Evolutionary conservation across 2,888 invertebrate genomes (phyloP).

Genomic region (Brachyopa scutellaris): DNA sequence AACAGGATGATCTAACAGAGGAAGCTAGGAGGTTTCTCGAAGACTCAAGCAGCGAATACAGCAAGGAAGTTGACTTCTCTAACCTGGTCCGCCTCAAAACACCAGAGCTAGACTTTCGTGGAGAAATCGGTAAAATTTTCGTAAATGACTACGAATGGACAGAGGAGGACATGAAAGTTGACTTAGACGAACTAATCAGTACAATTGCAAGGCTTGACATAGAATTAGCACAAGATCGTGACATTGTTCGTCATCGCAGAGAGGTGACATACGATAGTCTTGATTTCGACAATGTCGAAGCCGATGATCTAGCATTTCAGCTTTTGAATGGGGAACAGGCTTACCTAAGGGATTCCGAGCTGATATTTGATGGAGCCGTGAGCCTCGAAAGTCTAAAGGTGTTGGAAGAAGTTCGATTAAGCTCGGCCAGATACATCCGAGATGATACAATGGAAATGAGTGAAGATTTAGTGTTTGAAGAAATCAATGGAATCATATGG

Average conservation of each 20-base stretch:
- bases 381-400: constrained; percentile 75
- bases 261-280: constrained; percentile 74
- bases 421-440: constrained; percentile 30
- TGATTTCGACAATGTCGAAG: constrained; percentile 76
- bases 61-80: constrained; percentile 15
- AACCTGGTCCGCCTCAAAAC: constrained; percentile 73
- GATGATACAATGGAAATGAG: constrained; percentile 63
- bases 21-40: constrained; percentile 72
- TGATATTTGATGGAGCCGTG: constrained; percentile 76
- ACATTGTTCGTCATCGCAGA: constrained; percentile 20
- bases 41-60: background rate
- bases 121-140: constrained; percentile 75
- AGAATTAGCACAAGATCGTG: constrained; percentile 57
- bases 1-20: constrained; percentile 76
- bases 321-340: constrained; percentile 77
- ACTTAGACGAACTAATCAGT: constrained; percentile 75
- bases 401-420: constrained; percentile 58
- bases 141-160: constrained; percentile 78
- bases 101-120: constrained; percentile 75
- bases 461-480: constrained; percentile 77
- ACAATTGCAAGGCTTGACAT: constrained; percentile 75
- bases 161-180: constrained; percentile 74
- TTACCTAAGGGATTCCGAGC: constrained; percentile 76
- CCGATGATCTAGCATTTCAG: constrained; percentile 77
- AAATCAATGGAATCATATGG: constrained; percentile 83